Conservation (phyloP, 1,140 invertebrate genomes). For the Pemphigus obesinymphae region DNA sequence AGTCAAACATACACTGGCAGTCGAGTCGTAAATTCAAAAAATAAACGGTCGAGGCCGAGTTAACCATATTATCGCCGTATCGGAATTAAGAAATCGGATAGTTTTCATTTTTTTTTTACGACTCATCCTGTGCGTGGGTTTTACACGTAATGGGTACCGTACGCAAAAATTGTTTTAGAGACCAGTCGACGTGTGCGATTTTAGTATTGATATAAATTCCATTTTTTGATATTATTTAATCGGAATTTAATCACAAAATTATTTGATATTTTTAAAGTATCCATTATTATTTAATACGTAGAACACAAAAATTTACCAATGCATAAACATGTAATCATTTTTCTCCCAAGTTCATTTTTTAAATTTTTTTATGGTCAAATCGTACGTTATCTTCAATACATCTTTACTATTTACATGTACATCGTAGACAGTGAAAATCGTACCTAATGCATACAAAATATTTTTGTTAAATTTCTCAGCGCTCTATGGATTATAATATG, state of each 20-base stretch:
- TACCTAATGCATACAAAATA: neutral
- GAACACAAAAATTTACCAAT: too few species aligned
- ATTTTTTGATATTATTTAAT: neutral
- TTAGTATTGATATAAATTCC: neutral
- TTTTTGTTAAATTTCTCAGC: neutral
- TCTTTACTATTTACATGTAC: too few species aligned
- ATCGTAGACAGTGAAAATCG: neutral
- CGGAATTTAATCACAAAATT: too few species aligned
- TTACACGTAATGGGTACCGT: neutral
- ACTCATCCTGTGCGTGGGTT: neutral
- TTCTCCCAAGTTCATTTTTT: too few species aligned
- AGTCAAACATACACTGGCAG: neutral
- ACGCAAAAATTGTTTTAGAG: neutral
- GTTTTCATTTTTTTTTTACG: conserved; percentile 5
- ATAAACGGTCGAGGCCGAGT: neutral
- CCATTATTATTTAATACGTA: too few species aligned
- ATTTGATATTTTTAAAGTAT: too few species aligned
- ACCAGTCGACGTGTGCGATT: neutral
- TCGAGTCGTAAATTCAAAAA: conserved; percentile 7
- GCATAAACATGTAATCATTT: too few species aligned
- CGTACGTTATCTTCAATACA: neutral
- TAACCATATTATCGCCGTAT: neutral
- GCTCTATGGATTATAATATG: neutral
- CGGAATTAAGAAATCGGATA: neutral
- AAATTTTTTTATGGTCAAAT: too few species aligned